Evolutionary conservation across 2,888 invertebrate species (phyloP).

Genomic region (Abrostola triplasia): DNA sequence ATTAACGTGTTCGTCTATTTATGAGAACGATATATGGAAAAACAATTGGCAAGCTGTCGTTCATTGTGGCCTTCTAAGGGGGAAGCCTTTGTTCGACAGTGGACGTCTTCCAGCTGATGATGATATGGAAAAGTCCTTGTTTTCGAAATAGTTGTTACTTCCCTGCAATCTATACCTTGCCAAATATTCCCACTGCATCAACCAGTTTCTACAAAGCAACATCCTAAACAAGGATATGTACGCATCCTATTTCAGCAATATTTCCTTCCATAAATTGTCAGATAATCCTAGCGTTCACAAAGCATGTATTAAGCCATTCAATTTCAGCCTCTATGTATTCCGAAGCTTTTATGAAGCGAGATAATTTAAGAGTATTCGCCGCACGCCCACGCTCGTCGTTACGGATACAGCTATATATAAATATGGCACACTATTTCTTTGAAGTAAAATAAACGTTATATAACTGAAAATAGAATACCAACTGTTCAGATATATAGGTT

Average conservation of each 20-base stretch:
- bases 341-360: constrained; percentile 3
- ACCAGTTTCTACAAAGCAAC: too few relatives aligned
- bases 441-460: neutral
- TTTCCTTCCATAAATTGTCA: neutral
- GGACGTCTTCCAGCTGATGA: too few relatives aligned
- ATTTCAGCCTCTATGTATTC: neutral
- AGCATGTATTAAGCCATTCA: constrained; percentile 2
- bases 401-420: constrained; percentile 28
- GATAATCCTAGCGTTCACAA: neutral
- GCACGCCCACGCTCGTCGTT: constrained; percentile 22
- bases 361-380: constrained; percentile 36
- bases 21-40: too few relatives aligned
- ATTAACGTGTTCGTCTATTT: too few relatives aligned
- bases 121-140: too few relatives aligned
- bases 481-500: neutral
- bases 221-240: too few relatives aligned
- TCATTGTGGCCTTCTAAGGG: too few relatives aligned
- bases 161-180: too few relatives aligned
- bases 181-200: too few relatives aligned
- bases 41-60: too few relatives aligned
- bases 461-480: neutral
- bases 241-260: neutral
- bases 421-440: constrained; percentile 4
- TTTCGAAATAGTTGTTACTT: too few relatives aligned
- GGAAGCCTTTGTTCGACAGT: too few relatives aligned